Base-by-base conservation (phyloP, 2,888 invertebrate genomes). In the Sinhomidia bicolor region DNA sequence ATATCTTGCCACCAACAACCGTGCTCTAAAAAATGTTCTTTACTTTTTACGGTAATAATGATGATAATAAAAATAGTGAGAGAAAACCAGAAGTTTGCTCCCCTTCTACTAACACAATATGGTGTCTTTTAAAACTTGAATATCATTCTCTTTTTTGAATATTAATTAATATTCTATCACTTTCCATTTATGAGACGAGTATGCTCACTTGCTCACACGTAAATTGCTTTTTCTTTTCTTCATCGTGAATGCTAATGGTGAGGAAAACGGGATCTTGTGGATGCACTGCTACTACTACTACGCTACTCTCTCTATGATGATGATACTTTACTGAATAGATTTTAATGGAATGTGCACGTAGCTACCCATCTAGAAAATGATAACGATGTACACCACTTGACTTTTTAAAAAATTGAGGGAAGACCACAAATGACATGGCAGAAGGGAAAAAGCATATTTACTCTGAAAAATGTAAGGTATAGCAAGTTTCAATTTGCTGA, bases 401-500 rank as follows among this genome's bases (percentile, higher is more conserved):
- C 57, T 62, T 62, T 57, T 60, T 26, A 17, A 68, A 68, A 65
- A 32, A 29, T 68, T 32, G 65, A 17, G 17, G 65, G n/a, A 32
- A 36, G 6, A 29, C 65, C 32, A 36, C 65, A 6, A 68, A 68
- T 32, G 36, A 68, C 65, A 36, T 17, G 1, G 23, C 1, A 47
- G 7, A 23, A 62, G 2, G 12, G 9, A 26, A 29, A n/a, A 26
- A 29, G 29, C 23, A 62, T 2, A 62, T 14, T 51, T 14, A n/a
- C 51, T 62, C 29, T 17, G 44, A 17, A 44, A 71, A 44, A 60
- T 4, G 12, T n/a, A 12, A 0, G n/a, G n/a, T n/a, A n/a, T 74
- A 47, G 10, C n/a, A 47, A 74, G 47, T 74, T 74, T 85, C 85
- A 85, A 78, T 85, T 85, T 85, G 65, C 78, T 85, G 85, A 85